Percentiles rank a stretch among this genome's conserved stretches.
phyloP scores from a whole-genome alignment of 2,888 invertebrate genomes.

The Hydriomena furcata region DNA sequence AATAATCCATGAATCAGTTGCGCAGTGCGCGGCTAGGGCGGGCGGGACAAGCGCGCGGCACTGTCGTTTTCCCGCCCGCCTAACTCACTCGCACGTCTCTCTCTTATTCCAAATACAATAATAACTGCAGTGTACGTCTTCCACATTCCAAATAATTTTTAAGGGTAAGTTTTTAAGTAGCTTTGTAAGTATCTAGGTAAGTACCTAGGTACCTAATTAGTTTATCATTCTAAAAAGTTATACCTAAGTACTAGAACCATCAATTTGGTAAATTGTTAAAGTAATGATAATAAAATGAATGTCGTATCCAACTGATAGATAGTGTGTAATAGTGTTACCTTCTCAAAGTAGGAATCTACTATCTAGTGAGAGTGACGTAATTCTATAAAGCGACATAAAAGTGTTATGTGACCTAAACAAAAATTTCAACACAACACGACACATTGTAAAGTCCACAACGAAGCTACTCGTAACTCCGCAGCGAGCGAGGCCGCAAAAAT shows the following conservation, averaged over 20 bases:
- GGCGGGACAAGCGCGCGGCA: slow-evolving; percentile 46
- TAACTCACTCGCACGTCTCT: slow-evolving; percentile 39
- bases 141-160: slow-evolving; percentile 12
- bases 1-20: slow-evolving; percentile 36
- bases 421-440: slow-evolving; percentile 21
- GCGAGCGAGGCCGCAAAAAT: slow-evolving; percentile 10
- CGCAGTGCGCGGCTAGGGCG: slow-evolving; percentile 55
- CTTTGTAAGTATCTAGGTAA: no score
- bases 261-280: no score
- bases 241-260: no score
- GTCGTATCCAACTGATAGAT: no score
- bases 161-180: slow-evolving; percentile 26
- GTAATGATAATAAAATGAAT: no score
- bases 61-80: slow-evolving; percentile 51
- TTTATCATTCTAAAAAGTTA: no score
- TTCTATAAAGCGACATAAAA: slow-evolving; percentile 3
- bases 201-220: no score
- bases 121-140: slow-evolving; percentile 28
- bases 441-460: slow-evolving; percentile 20
- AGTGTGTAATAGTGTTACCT: no score
- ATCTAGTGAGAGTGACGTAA: slow-evolving; percentile 10
- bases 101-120: slow-evolving; percentile 3
- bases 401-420: slow-evolving; percentile 25
- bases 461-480: slow-evolving; percentile 11
- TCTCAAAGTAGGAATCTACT: no score